Evolutionary conservation across 2,888 invertebrate species (phyloP), one percentile per base, ranked within the genome.

Genomic region (Drosophila rubida): DNA sequence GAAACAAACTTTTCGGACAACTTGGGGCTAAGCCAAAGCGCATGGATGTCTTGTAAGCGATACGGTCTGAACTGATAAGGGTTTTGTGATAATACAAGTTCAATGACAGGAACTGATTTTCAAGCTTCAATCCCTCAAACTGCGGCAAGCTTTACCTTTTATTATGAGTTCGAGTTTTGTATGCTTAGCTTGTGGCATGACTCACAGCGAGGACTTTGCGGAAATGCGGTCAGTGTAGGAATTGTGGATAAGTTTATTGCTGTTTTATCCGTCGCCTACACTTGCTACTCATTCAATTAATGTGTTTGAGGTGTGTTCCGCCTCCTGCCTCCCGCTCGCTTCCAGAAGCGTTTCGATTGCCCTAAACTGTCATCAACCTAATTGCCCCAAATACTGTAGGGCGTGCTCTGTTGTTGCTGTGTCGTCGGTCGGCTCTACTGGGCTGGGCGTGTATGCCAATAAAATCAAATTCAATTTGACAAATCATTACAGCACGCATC

Each of bases 321-420:
- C 39, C 50, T 35, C 30, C 27, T 9, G n/a, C 32, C n/a, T 37
- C 27, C 13, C n/a, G n/a, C 22, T 9, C 35, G 37, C 22, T 3
- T n/a, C 27, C 16, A n/a, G 6, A 22, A 45, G 16, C 32, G 61
- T 54, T 57, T 44, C 67, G 61, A 75, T 80, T 83, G 87, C 70
- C 72, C 75, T 70, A 76, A 85, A 86, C 79, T 88, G 85, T 71
- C 88, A 84, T 84, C 85, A 84, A 65, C 46, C 74, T 88, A 84
- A 84, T 88, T 84, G 83, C 75, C 85, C 84, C 82, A 88, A 83
- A 83, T 75, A 71, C 60, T 66, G 42, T 54, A 42, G 66, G 74
- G 70, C n/a, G 57, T 59, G 41, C 49, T 11, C 32, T 37, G 14
- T 49, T 60, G 46, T 30, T 45, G 27, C 30, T 53, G 7, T 35